These are phyloP conservation scores for Esox masquinongy DNA, from an alignment of 2,797 vertebrate species.

Conservation along the genomic window DNA sequence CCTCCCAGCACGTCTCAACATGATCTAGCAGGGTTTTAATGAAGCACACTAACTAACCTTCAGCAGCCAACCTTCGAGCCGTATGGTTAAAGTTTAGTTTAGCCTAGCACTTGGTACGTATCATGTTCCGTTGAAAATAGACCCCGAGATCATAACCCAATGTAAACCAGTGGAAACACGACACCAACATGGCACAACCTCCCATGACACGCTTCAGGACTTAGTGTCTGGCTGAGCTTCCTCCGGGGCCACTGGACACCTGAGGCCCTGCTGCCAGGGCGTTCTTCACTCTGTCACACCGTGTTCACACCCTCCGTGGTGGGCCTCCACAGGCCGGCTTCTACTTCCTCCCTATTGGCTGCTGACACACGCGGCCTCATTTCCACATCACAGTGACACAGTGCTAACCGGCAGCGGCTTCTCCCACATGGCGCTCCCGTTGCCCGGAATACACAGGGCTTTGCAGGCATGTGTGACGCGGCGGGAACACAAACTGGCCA, in stretches of 20 bases:
- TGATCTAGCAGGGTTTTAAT: not conserved
- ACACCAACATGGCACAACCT: not conserved
- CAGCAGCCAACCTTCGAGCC: not conserved
- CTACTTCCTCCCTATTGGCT: not conserved
- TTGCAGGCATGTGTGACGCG: constrained; percentile 65
- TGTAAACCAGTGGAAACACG: not conserved
- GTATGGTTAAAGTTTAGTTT: not conserved
- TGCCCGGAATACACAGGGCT: constrained; percentile 67
- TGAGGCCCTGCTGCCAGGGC: not conserved
- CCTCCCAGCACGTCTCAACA: not conserved
- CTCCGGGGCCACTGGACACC: not conserved
- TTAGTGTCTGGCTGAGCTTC: not conserved
- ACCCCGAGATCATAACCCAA: not conserved
- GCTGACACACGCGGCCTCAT: constrained; percentile 6
- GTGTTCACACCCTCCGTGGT: not conserved
- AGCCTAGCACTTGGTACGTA: not conserved
- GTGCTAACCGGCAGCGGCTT: constrained; percentile 55
- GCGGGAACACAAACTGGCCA: constrained; percentile 58
- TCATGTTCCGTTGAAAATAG: not conserved
- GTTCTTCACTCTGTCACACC: not conserved
- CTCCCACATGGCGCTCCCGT: constrained; percentile 63
- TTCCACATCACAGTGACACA: constrained; percentile 67
- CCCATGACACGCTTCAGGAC: not conserved
- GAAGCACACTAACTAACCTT: not conserved
- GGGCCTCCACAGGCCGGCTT: not conserved